Base-by-base conservation (phyloP, 2,113 vertebrate genomes). In the Melanostigma gelatinosum region DNA sequence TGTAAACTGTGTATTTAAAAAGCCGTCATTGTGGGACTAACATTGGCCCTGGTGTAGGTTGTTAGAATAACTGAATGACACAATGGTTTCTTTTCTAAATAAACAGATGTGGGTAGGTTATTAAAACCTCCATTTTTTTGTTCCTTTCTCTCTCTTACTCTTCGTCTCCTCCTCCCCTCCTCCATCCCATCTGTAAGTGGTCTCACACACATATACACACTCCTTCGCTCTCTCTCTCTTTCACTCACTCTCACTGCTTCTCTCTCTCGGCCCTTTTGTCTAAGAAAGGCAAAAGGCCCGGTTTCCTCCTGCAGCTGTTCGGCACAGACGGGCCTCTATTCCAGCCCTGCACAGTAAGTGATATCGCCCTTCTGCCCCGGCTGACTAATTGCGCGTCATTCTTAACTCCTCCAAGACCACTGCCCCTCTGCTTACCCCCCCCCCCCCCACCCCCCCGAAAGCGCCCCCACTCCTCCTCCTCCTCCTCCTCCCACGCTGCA, bases 71-170 rank as follows among this genome's bases (percentile, higher is more conserved):
- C 95, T 84, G 88, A 94, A 93, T 95, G 93, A 96, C 94, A 96
- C 95, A 95, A 96, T 94, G 93, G 88, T 93, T 96, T 96, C 95
- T 96, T 95, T 96, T 97, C 94, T 96, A 96, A 97, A 96, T 94
- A 97, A 98, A 96, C 95, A 97, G 94, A 96, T 87, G 79, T 89
- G 80, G 88, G 85, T 90, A 94, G 92, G 90, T 94, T 93, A 93
- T 95, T 95, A 94, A 94, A 95, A 78, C 85, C 90, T 83, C 84
- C 65, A 55, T 90, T 88, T 84, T 88, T 69, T 85, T 84, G 61
- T 75, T 80, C 71, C 71, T 13, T 54, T 24, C 54, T 24, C 54
- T 86, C 67, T 73, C 66, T 72, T 82, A 66, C 72, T 87, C 75
- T 69, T 68, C 55, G 8, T 81, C 78, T 77, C 40, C 70, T 46